A percentile compares a stretch with the other conserved stretches of the same genome.
Conservation (phyloP, 1,140 invertebrate genomes). For the Drosophila sproati region DNA sequence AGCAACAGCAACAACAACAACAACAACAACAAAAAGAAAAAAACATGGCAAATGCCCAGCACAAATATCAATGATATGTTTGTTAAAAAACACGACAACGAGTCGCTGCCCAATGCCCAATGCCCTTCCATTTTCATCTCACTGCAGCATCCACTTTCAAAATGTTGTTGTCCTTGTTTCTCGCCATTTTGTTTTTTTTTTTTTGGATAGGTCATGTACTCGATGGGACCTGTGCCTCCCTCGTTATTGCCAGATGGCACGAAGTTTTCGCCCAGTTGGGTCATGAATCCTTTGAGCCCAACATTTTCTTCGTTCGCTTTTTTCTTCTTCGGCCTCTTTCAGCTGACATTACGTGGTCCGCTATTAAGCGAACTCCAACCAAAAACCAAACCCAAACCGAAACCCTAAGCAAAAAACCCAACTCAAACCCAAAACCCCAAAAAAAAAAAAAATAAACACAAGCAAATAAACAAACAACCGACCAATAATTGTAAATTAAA, state of each 20-base stretch:
- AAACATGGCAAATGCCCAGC: conserved; percentile 57
- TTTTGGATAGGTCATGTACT: conserved; percentile 59
- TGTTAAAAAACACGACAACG: conserved; percentile 77
- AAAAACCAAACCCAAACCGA: background rate
- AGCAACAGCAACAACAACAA: conserved; percentile 29
- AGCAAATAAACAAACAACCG: conserved; percentile 34
- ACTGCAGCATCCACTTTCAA: too few relatives aligned
- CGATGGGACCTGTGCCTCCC: background rate
- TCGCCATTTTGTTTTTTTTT: conserved; percentile 16
- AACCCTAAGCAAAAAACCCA: background rate
- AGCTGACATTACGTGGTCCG: conserved; percentile 33
- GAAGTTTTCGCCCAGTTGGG: conserved; percentile 32
- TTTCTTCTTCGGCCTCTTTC: background rate
- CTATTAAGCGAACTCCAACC: background rate
- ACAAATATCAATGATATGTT: conserved; percentile 81
- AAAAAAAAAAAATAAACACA: background rate
- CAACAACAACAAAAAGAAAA: background rate
- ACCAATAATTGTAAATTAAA: conserved; percentile 81
- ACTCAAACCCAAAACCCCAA: conserved; percentile 5
- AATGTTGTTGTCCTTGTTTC: background rate
- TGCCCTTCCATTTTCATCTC: conserved; percentile 12
- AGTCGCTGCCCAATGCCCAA: conserved; percentile 40
- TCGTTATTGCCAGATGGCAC: conserved; percentile 3
- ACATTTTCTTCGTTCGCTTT: conserved; percentile 3
- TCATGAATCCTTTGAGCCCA: conserved; percentile 44